These are phyloP conservation scores for Carollia perspicillata DNA, from an alignment of 2,113 vertebrate species.

Conservation along the genomic window DNA sequence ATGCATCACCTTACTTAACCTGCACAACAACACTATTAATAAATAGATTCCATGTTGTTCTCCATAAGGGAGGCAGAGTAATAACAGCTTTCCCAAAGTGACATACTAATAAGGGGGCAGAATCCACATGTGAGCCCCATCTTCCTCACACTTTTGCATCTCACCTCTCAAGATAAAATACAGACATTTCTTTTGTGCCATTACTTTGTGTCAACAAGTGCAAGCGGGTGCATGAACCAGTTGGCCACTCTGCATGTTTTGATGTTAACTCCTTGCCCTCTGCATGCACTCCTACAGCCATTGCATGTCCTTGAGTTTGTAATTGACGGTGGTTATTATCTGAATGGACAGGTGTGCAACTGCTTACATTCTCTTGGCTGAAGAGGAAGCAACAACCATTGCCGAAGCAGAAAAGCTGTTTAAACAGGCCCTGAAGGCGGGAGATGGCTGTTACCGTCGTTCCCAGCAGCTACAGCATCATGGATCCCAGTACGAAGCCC, in stretches of 20 bases:
- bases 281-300: conserved; percentile 48
- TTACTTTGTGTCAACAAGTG: conserved; percentile 62
- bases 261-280: conserved; percentile 31
- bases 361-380: conserved; percentile 96
- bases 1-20: conserved; percentile 38
- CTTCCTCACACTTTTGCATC: conserved; percentile 25
- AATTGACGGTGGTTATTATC: conserved; percentile 49
- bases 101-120: conserved; percentile 29
- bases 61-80: conserved; percentile 63
- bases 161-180: conserved; percentile 44
- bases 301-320: conserved; percentile 8
- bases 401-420: conserved; percentile 97
- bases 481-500: conserved; percentile 96
- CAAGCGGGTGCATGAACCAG: conserved; percentile 61
- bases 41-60: background rate
- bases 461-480: conserved; percentile 97
- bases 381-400: conserved; percentile 98
- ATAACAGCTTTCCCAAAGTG: conserved; percentile 50
- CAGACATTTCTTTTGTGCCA: conserved; percentile 52
- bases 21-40: conserved; percentile 17
- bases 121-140: background rate
- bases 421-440: conserved; percentile 95
- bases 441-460: conserved; percentile 95
- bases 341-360: conserved; percentile 91
- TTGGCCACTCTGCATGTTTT: conserved; percentile 61